phyloP scores from a whole-genome alignment of 1,140 invertebrate species.

The Tetramorium alpestre region DNA sequence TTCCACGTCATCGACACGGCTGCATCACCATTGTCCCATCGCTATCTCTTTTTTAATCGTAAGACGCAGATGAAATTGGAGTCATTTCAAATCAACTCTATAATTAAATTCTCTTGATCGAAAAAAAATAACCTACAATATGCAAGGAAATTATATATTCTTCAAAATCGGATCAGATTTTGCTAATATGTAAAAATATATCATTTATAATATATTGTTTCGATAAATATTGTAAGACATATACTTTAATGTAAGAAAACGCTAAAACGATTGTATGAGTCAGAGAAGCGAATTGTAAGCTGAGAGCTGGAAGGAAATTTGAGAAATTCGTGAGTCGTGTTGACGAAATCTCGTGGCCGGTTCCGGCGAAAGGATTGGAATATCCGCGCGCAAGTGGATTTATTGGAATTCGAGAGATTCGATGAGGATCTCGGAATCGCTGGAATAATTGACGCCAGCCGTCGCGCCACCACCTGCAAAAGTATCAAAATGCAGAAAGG shows the following conservation, averaged over 20 bases:
- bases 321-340: neutral
- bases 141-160: neutral
- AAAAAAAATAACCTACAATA: neutral
- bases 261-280: neutral
- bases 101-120: neutral
- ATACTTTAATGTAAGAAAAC: neutral
- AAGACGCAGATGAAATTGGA: neutral
- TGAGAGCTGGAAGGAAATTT: neutral
- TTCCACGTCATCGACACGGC: neutral
- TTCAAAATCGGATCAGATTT: neutral
- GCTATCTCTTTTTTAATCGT: neutral
- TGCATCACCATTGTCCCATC: neutral
- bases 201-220: neutral
- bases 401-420: slow-evolving; percentile 25
- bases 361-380: slow-evolving; percentile 23
- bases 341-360: neutral
- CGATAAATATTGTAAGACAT: neutral
- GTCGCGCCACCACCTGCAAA: slow-evolving; percentile 19
- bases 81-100: neutral
- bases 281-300: neutral
- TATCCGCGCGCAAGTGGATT: neutral
- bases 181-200: neutral
- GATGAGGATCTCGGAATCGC: neutral
- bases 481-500: slow-evolving; percentile 49
- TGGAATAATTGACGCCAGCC: slow-evolving; percentile 33